phyloP scores from a whole-genome alignment of 2,797 vertebrate species.

The Sylvia borin region DNA sequence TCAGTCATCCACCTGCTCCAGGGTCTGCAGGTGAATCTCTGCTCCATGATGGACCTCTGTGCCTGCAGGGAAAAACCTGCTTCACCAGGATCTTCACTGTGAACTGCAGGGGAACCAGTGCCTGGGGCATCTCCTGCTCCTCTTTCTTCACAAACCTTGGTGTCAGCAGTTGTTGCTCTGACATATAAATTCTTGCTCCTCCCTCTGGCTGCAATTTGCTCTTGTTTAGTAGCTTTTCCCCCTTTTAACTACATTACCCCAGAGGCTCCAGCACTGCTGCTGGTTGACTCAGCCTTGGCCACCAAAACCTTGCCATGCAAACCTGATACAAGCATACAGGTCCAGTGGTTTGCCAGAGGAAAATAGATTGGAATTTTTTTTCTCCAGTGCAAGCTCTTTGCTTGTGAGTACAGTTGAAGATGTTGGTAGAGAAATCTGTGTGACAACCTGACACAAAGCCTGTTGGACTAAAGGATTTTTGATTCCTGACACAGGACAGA shows the following conservation, averaged over 20 bases:
- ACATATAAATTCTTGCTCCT: neutral
- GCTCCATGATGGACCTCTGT: neutral
- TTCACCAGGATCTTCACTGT: neutral
- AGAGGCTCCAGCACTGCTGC: neutral
- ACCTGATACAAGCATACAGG: fast-evolving
- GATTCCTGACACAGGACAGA: neutral
- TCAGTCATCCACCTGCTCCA: neutral
- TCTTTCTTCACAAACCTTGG: neutral
- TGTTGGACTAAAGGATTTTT: neutral
- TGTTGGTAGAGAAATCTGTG: neutral
- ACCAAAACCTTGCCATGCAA: neutral
- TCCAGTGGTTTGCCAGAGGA: neutral
- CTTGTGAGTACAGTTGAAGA: neutral
- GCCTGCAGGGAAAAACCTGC: neutral
- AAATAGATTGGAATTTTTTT: neutral
- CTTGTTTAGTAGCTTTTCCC: neutral
- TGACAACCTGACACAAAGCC: neutral
- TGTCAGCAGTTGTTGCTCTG: neutral
- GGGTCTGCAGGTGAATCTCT: neutral
- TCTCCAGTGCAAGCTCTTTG: neutral
- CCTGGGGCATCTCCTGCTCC: neutral
- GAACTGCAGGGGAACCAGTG: neutral
- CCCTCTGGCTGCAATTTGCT: neutral
- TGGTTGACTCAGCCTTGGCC: neutral
- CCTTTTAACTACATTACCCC: neutral